These are phyloP conservation scores for Heteromurus nitidus DNA, from an alignment of 2,888 invertebrate species.

Conservation along the genomic window DNA sequence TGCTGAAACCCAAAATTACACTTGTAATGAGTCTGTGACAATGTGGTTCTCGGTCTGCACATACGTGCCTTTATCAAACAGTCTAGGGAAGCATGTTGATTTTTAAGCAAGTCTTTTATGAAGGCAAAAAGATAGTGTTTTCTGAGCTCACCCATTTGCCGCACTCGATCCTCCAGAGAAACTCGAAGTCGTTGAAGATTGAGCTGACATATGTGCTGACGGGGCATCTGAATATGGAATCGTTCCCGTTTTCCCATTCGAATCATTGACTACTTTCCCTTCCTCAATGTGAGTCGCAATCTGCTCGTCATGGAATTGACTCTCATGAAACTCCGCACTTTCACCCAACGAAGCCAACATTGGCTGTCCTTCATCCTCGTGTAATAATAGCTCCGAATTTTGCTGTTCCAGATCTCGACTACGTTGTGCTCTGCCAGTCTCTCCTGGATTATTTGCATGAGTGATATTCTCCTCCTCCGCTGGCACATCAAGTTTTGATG, in stretches of 20 bases:
- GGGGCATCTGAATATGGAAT: conserved; percentile 49
- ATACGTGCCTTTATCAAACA: no score
- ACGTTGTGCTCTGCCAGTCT: not conserved
- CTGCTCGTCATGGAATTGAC: conserved; percentile 11
- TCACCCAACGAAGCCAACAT: not conserved
- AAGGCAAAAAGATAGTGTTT: no score
- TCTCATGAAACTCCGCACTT: not conserved
- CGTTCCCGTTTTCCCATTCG: conserved; percentile 17
- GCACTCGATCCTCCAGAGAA: conserved; percentile 23
- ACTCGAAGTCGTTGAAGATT: conserved; percentile 43
- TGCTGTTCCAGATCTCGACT: not conserved
- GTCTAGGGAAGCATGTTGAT: no score
- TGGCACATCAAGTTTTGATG: conserved; percentile 49
- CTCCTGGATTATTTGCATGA: conserved; percentile 56
- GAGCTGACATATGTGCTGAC: conserved; percentile 55
- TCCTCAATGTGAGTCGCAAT: conserved; percentile 13
- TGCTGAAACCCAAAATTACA: no score
- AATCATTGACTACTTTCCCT: conserved; percentile 23
- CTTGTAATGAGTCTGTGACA: no score
- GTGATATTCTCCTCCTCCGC: conserved; percentile 36
- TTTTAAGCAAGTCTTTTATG: no score
- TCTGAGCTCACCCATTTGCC: conserved; percentile 36
- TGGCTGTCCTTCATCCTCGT: conserved; percentile 27
- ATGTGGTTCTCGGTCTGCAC: no score
- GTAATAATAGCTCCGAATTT: not conserved